Base-by-base conservation (phyloP, 1,140 invertebrate species). In the Bombus consobrinus region DNA sequence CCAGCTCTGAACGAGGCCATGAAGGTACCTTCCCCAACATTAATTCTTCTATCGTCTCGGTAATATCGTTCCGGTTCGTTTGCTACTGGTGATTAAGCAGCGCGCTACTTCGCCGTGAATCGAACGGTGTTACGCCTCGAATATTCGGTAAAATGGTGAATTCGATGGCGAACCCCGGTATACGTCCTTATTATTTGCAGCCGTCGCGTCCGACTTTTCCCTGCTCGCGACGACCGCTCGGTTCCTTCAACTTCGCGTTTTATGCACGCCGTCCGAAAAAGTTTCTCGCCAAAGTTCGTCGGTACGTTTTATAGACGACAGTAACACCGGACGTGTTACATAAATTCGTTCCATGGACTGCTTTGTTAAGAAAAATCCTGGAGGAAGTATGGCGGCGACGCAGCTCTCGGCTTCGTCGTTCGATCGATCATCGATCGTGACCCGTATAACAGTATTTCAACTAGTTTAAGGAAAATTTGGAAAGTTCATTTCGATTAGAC, bases 1-100 rank as follows among this genome's bases (percentile, higher is more conserved):
- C 98, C 98, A 2, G 97, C 98, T 9, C 93, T 98, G 3, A 96
- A 98, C 71, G 98, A 98, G 93, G 98, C 98, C 66, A 96, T 97
- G 86, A 96, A 96, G 94, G 97, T 97, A 73, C 25, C 39, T 34
- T 47, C 5, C 34, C 18, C 22, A 37, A 71, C 47, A 53, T 43
- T 77, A 37, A 76, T 68, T 78, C 39, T 59, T 41, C 43, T n/a
- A 62, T 77, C 69, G 25, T 41, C 75, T 5, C 12, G 9, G 41
- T 32, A 53, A 74, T 53, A 53, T 53, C 43, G 43, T 75, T 75
- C n/a, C 47, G 18, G 37, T 71, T 71, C 69, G 69, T 41, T 71
- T 71, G 69, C 69, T 1, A 28, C 34, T 32, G n/a, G 72, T 73
- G 81, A 82, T 64, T 32, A 62, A 69, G 28, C 71, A 59, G 28